These are phyloP conservation scores for Florisuga fusca DNA, from an alignment of 2,797 vertebrate genomes.

Conservation along the genomic window DNA sequence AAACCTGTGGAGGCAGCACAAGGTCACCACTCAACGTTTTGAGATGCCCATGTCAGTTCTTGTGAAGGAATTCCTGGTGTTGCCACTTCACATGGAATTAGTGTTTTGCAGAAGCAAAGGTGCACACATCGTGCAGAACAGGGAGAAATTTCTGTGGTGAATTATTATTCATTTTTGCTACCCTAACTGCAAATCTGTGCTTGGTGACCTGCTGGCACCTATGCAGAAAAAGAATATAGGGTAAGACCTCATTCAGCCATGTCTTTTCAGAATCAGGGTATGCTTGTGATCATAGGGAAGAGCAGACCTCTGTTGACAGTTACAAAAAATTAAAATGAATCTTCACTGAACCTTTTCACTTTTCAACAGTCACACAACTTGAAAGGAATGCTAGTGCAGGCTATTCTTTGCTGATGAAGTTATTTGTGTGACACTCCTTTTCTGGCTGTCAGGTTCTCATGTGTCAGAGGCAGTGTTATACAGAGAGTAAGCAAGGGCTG, in stretches of 20 bases:
- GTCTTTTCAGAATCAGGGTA: slow-evolving; percentile 1
- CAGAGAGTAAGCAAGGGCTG: rapidly evolving
- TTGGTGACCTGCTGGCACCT: neutral
- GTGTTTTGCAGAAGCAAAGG: neutral
- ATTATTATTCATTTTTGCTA: neutral
- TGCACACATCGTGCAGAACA: neutral
- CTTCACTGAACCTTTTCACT: slow-evolving; percentile 24
- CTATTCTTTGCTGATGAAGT: slow-evolving; percentile 5
- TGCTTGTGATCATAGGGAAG: neutral
- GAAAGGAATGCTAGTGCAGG: neutral
- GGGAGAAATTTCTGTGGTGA: neutral
- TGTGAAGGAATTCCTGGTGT: neutral
- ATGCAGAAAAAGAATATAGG: neutral
- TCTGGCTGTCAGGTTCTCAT: slow-evolving; percentile 56
- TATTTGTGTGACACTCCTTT: slow-evolving; percentile 63
- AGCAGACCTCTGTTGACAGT: neutral
- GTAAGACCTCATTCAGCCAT: neutral
- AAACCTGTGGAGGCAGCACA: neutral
- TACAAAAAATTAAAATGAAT: slow-evolving; percentile 5
- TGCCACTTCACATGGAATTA: slow-evolving; percentile 13
- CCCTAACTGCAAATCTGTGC: neutral
- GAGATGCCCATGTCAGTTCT: neutral
- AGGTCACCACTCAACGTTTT: neutral
- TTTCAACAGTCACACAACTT: neutral
- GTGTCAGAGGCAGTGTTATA: neutral